Base-by-base conservation (phyloP, 2,888 invertebrate species). In the Chrysolina haemoptera region DNA sequence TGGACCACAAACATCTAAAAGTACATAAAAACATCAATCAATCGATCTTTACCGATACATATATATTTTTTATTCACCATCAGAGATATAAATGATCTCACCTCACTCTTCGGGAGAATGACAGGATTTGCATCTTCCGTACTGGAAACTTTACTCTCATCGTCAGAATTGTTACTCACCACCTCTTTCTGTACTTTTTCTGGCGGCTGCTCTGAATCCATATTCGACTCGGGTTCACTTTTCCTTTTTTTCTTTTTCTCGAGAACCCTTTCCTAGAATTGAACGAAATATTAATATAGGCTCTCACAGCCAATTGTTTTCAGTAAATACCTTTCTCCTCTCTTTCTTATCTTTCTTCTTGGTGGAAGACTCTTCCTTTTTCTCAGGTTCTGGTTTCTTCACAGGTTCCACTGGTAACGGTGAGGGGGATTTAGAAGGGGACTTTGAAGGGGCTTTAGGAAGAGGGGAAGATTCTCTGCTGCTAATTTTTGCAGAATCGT, bases 221-320 rank as follows among this genome's bases (percentile, higher is more conserved):
- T 70, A 75, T 91, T 90, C 65, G 90, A 89, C 76, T 82, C 84
- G 5, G 83, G 82, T 6, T 85, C 81, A 18, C 91, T 90, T 75
- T 91, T 92, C 35, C 91, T 89, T 88, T 93, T 93, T 69, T 92
- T 89, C 83, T 92, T 91, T 78, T 93, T 93, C 53, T 91, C 90
- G 78, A 91, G 91, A 76, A 92, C 93, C 78, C 93, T 92, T 66
- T 89, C 71, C 66, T 90, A 20, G 41, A 73, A 74, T 40, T n/a
- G 68, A 69, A 14, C 20, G 3, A 12, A 35, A 14, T 16, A 48
- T 46, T 12, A n/a, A 8, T 18, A 11, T 22, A 40, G 1, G 14
- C 16, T 18, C 4, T 41, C 46, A 3, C 10, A 27, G 11, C 8
- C 35, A 8, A 35, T 35, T 35, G 35, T 14, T 18, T 43, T n/a